Base-by-base conservation (phyloP, 2,888 invertebrate genomes). In the Caenorhabditis sp. region DNA sequence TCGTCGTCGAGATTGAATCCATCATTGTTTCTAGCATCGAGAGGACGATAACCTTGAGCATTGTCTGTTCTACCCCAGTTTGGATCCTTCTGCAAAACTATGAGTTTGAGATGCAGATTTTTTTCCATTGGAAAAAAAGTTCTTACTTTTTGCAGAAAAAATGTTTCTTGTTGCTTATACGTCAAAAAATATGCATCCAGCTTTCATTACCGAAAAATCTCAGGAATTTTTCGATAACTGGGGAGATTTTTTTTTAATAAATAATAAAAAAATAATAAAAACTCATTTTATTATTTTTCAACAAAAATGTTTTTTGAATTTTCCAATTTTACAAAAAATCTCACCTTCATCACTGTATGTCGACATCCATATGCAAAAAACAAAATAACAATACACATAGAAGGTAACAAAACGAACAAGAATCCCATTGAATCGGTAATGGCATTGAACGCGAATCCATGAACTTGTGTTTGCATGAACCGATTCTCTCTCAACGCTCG, bases 281-380 rank as follows among this genome's bases (percentile, higher is more conserved):
- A 31, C 31, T 31, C 23, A 19, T 54, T 24, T 54, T 26, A 19
- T 12, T 19, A 23, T 6, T 54, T 54, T 4, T 26, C 4, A 19
- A 17, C 26, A 19, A 23, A 26, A 26, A 54, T 19, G n/a, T 54
- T 54, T 51, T 51, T 12, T 21, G 4, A 21, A 51, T n/a, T 21
- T n/a, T 21, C 5, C 12, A 3, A 14, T 3, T 51, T 51, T 51
- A 6, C 5, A 31, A 23, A n/a, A 53, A 27, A 31, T 1, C 36
- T 31, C 19, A 53, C 66, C 43, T 74, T 78, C 51, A 74, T 36
- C 10, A 76, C 71, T 3, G 79, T 80, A 23, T 79, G 68, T 57
- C 71, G 62, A 62, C 80, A 82, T 10, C 77, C 78, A 27, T 79
- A 80, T 10, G 54, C 75, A 24, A 82, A 73, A 62, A 79, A 78